Conservation (phyloP, 1,140 invertebrate species). For the Brachionus koreanus region DNA sequence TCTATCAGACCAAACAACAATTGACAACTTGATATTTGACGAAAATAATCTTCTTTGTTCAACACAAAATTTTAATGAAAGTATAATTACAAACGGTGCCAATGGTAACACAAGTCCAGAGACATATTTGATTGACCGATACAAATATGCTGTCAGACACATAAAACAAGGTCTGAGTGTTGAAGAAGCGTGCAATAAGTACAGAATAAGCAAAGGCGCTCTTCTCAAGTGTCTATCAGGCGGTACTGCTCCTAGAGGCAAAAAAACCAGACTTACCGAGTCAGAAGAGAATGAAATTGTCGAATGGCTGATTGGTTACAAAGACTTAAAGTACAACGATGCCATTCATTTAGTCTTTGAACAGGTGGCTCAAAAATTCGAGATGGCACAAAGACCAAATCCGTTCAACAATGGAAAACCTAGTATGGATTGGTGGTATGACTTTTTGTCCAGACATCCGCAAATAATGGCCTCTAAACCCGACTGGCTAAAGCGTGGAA, state of each 20-base stretch:
- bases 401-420: slow-evolving; percentile 43
- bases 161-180: slow-evolving; percentile 42
- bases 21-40: slow-evolving; percentile 14
- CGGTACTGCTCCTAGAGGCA: slow-evolving; percentile 38
- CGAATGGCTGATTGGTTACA: slow-evolving; percentile 43
- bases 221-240: slow-evolving; percentile 13
- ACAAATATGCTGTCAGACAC: slow-evolving; percentile 42
- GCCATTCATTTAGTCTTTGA: slow-evolving; percentile 42
- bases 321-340: slow-evolving; percentile 44
- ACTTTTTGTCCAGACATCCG: slow-evolving; percentile 44
- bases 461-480: slow-evolving; percentile 45
- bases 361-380: slow-evolving; percentile 40
- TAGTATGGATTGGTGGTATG: slow-evolving; percentile 45
- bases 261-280: slow-evolving; percentile 38
- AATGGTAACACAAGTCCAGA: slow-evolving; percentile 7
- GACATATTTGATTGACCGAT: slow-evolving; percentile 41
- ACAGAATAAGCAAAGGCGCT: slow-evolving; percentile 30
- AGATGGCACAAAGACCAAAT: slow-evolving; percentile 17
- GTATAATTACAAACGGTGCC: background rate
- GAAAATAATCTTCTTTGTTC: slow-evolving; percentile 15
- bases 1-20: background rate
- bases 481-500: slow-evolving; percentile 40
- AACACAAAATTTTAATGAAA: slow-evolving; percentile 33
- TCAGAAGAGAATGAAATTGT: slow-evolving; percentile 44
- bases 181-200: slow-evolving; percentile 44